Percentiles rank a stretch among this genome's conserved stretches.
Conservation (phyloP, 2,113 vertebrate genomes). For the Peromyscus maniculatus region DNA sequence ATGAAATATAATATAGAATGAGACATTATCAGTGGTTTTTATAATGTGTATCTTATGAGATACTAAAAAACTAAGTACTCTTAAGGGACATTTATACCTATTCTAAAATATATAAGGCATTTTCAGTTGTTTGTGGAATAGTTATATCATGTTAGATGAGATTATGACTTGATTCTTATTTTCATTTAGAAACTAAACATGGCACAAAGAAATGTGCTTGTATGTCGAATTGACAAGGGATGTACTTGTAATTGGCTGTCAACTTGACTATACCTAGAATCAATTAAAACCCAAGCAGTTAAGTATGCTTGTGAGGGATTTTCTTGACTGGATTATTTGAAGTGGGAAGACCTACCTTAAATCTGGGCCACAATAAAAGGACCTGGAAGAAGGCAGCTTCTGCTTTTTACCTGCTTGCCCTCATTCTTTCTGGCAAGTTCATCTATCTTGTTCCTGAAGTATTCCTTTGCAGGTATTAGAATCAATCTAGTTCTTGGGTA, state of each 20-base stretch:
- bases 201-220: neutral
- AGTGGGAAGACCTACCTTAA: neutral
- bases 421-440: neutral
- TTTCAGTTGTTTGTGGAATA: neutral
- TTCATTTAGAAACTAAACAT: neutral
- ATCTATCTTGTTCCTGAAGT: neutral
- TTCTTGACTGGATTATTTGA: neutral
- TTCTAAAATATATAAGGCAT: neutral
- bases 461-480: neutral
- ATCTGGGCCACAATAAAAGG: neutral
- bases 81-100: neutral
- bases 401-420: neutral
- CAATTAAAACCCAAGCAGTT: neutral
- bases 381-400: neutral
- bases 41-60: neutral
- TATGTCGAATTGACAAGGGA: neutral
- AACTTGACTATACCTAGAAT: neutral
- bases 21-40: neutral
- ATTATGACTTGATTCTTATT: neutral
- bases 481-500: neutral
- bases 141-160: neutral
- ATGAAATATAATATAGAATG: neutral
- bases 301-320: neutral
- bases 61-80: neutral
- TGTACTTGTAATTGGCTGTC: neutral